phyloP scores from a whole-genome alignment of 2,888 invertebrate species.

The Lithophane socia region DNA sequence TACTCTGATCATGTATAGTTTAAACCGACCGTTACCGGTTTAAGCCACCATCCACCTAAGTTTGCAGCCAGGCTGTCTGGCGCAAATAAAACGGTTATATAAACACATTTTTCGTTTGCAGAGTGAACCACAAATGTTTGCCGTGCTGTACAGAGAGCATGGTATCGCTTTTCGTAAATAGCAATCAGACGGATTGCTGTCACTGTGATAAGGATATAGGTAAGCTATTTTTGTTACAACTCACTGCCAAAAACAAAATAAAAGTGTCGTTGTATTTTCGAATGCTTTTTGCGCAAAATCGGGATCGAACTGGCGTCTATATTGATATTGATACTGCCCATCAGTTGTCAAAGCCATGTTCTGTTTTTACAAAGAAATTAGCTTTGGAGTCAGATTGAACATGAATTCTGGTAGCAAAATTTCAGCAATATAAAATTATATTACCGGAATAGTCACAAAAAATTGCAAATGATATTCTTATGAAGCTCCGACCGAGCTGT shows the following conservation, averaged over 20 bases:
- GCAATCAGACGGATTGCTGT: slow-evolving; percentile 90
- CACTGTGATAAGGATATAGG: slow-evolving; percentile 93
- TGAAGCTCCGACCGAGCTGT: too few species aligned
- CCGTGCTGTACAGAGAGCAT: slow-evolving; percentile 92
- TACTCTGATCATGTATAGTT: neutral
- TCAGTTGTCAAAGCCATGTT: slow-evolving; percentile 9
- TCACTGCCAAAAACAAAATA: neutral
- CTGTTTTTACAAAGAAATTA: neutral
- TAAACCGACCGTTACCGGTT: neutral
- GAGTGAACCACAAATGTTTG: slow-evolving; percentile 94
- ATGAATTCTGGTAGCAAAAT: too few species aligned
- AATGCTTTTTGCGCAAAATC: slow-evolving; percentile 8
- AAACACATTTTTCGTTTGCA: slow-evolving; percentile 70
- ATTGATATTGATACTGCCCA: slow-evolving; percentile 1
- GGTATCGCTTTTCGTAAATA: slow-evolving; percentile 77
- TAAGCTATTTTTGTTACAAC: slow-evolving; percentile 73
- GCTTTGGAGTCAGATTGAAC: neutral
- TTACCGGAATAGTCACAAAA: neutral
- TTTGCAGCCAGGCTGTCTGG: neutral
- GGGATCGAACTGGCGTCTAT: neutral
- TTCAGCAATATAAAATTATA: neutral
- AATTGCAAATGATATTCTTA: too few species aligned
- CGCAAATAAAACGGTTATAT: slow-evolving; percentile 39
- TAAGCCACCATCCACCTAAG: neutral
- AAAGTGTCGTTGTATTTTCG: slow-evolving; percentile 12